phyloP scores from a whole-genome alignment of 2,113 vertebrate genomes.

The Nothoprocta perdicaria region DNA sequence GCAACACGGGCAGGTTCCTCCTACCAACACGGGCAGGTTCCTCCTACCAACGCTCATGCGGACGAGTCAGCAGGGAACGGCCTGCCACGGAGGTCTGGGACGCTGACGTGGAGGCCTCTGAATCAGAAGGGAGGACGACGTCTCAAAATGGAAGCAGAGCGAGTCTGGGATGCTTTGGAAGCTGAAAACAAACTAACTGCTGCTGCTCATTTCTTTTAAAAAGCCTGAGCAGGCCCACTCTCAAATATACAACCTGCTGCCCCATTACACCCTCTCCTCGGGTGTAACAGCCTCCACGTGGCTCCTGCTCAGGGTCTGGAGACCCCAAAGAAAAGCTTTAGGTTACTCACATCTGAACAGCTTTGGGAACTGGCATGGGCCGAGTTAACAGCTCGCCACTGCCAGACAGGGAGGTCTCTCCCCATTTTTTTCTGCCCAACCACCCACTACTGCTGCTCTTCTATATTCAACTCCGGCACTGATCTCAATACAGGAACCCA shows the following conservation, averaged over 20 bases:
- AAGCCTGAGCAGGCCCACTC: background rate
- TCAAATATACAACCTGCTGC: background rate
- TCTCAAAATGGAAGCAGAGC: background rate
- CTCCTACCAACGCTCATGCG: background rate
- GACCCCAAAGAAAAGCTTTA: background rate
- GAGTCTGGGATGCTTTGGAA: background rate
- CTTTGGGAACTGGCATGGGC: background rate
- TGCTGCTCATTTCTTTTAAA: background rate
- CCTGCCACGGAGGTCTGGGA: background rate
- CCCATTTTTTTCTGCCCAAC: background rate
- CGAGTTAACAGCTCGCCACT: background rate
- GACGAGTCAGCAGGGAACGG: constrained; percentile 2
- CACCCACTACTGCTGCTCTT: background rate
- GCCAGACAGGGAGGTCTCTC: background rate
- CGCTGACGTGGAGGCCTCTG: background rate
- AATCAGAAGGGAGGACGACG: background rate
- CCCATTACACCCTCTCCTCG: background rate
- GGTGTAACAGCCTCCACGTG: background rate
- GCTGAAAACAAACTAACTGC: background rate
- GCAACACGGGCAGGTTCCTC: background rate
- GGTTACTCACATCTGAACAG: background rate
- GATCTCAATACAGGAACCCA: background rate
- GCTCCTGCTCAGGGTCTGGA: background rate
- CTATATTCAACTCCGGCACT: background rate
- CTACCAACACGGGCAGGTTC: background rate